Base-by-base conservation (phyloP, 2,113 vertebrate genomes). In the Dicaeum eximium region DNA sequence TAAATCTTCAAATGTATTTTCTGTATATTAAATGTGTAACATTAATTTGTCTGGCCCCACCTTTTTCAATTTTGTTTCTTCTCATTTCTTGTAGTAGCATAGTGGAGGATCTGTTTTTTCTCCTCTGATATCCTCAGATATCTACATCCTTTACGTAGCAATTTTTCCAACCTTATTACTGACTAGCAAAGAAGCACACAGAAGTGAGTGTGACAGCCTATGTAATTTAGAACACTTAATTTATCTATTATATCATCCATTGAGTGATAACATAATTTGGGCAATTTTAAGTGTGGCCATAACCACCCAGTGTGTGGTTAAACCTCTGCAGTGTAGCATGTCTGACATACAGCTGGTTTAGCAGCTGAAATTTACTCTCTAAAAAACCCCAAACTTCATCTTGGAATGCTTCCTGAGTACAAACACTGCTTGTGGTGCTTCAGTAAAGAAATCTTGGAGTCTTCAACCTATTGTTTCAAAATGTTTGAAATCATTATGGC, bases 251-350 rank as follows among this genome's bases (percentile, higher is more conserved):
- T 90, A 80, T 88, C 58, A 80, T 82, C 31, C 50, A 60, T 28
- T 72, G 80, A 92, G 28, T 95, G 86, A 88, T 86, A 92, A 86
- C 58, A 83, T 90, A 92, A 92, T 95, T 93, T 86, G 58, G 71
- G 48, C 73, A 79, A 67, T 88, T 86, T 93, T 82, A 92, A 88
- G 80, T 57, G 45, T 17, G 7, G 45, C 67, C 67, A 77, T 90
- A 91, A 81, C 77, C 69, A 80, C 50, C 64, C n/a, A 72, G 50
- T 73, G 67, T 72, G 44, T 80, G 40, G 66, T 71, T 92, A 92
- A 88, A 79, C 48, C 45, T 83, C 54, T 86, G 6, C 45, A 69
- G 62, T 65, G 30, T 50, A 88, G 25, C 17, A 16, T 42, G 48
- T 69, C 62, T 83, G 75, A 93, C 58, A 53, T 61, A 64, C 1